Conservation (phyloP, 2,113 vertebrate genomes). For the Girardinichthys multiradiatus region DNA sequence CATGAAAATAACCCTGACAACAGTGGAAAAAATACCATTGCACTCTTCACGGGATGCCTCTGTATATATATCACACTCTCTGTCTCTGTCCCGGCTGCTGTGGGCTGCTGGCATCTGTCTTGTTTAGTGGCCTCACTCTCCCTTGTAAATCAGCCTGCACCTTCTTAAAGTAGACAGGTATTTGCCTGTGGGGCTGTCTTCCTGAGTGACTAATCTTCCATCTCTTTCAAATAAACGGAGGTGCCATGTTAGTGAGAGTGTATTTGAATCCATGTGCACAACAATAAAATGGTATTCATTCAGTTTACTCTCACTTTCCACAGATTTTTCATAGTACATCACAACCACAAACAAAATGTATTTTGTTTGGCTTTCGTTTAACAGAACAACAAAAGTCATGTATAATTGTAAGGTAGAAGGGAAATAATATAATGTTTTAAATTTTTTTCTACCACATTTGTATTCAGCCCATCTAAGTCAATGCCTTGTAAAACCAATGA, state of each 20-base stretch:
- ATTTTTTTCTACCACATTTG: too few relatives aligned
- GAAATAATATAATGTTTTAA: too few relatives aligned
- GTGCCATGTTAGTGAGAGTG: neutral
- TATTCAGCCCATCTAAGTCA: too few relatives aligned
- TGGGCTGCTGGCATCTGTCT: constrained; percentile 37
- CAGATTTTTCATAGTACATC: neutral
- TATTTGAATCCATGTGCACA: neutral
- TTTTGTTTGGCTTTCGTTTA: too few relatives aligned
- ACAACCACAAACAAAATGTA: too few relatives aligned
- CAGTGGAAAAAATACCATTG: constrained; percentile 61
- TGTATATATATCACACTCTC: constrained; percentile 71
- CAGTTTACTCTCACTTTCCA: constrained; percentile 30
- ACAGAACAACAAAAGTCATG: neutral
- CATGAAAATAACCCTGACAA: constrained; percentile 67
- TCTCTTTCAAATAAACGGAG: constrained; percentile 35
- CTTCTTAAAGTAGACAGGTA: constrained; percentile 54
- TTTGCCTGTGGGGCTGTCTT: constrained; percentile 34
- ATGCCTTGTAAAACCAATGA: too few relatives aligned
- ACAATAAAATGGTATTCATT: constrained; percentile 25
- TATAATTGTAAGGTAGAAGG: neutral
- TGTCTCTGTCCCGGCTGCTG: constrained; percentile 23
- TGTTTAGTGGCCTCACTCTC: constrained; percentile 16
- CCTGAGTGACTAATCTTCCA: constrained; percentile 31
- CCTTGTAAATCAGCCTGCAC: constrained; percentile 57
- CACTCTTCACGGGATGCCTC: constrained; percentile 45